Evolutionary conservation across 2,888 invertebrate genomes (phyloP).

Genomic region (Diaperis boleti): DNA sequence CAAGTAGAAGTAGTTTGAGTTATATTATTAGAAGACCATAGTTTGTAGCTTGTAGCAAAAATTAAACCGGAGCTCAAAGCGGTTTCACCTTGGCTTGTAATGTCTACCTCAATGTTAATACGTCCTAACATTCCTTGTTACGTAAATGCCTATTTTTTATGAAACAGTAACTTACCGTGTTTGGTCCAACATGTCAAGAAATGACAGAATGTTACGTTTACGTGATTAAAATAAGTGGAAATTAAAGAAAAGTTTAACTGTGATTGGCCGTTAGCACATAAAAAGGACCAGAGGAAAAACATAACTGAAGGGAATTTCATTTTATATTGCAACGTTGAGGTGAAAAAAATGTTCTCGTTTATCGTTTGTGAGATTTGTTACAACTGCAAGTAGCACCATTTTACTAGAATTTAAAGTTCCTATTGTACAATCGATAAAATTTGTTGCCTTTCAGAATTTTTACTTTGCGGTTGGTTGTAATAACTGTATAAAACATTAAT

Average conservation of each 20-base stretch:
- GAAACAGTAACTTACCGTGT: conserved; percentile 8
- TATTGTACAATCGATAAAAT: background rate
- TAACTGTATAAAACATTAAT: background rate
- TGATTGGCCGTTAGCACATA: background rate
- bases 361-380: too few relatives aligned
- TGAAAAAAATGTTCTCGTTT: too few relatives aligned
- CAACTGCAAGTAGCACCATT: background rate
- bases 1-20: too few relatives aligned
- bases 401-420: background rate
- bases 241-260: conserved; percentile 7
- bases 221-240: conserved; percentile 17
- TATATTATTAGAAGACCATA: too few relatives aligned
- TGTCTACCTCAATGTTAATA: too few relatives aligned
- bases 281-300: background rate
- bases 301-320: conserved; percentile 1
- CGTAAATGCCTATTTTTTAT: too few relatives aligned
- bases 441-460: background rate
- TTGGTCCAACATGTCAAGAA: conserved; percentile 32
- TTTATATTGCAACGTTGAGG: background rate
- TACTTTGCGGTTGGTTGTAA: background rate
- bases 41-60: too few relatives aligned
- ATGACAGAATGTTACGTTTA: conserved; percentile 13
- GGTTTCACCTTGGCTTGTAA: too few relatives aligned
- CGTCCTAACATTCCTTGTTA: too few relatives aligned
- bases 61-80: too few relatives aligned